phyloP scores from a whole-genome alignment of 35 echinoderm and acorn worm species.

The Apostichopus parvimensis region DNA sequence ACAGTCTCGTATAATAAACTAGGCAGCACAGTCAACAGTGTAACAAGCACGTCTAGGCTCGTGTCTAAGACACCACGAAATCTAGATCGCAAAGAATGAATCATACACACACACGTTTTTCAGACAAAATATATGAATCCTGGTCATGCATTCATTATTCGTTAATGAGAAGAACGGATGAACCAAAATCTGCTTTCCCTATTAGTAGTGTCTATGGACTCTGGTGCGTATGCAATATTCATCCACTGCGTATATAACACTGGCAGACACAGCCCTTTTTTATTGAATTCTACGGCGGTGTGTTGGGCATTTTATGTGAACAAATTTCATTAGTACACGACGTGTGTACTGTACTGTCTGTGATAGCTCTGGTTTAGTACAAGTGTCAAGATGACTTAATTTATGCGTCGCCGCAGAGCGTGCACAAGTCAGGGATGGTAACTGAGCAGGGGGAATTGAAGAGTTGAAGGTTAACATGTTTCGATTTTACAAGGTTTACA shows the following conservation, averaged over 20 bases:
- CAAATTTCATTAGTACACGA: background rate
- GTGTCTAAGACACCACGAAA: background rate
- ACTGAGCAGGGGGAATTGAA: too few relatives aligned
- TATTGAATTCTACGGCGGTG: background rate
- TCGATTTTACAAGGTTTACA: too few relatives aligned
- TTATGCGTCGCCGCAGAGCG: background rate
- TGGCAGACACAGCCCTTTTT: background rate
- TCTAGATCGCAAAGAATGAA: background rate
- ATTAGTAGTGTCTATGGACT: too few relatives aligned
- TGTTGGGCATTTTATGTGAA: background rate
- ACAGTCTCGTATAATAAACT: background rate
- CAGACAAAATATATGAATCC: background rate
- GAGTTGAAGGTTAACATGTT: too few relatives aligned
- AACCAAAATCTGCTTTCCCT: too few relatives aligned
- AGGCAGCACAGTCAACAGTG: background rate
- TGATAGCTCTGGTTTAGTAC: background rate
- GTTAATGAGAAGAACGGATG: background rate
- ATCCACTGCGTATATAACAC: background rate
- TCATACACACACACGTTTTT: background rate
- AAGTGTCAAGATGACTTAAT: background rate
- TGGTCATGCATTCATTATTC: background rate
- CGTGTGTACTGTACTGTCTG: background rate
- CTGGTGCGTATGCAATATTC: background rate
- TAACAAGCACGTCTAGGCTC: background rate
- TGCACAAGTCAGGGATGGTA: too few relatives aligned